Evolutionary conservation across 2,888 invertebrate genomes (phyloP), one percentile per base, ranked within the genome.

Genomic region (Atherix ibis): DNA sequence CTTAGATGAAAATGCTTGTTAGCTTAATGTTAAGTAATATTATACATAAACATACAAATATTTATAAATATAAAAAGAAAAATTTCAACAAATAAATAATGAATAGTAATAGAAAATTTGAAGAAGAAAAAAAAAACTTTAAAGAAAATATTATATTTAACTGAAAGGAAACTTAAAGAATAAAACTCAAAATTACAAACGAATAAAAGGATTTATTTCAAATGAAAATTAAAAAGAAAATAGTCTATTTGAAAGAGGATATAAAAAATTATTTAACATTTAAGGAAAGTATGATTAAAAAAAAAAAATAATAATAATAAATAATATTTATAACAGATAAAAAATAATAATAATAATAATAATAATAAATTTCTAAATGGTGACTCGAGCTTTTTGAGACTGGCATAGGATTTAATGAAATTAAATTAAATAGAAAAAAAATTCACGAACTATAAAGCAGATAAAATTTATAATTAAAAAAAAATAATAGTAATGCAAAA

Each of bases 301-400:
- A 18, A 15, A 22, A 18, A 12, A 30, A 16, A 30, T 10, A 33
- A 39, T 37, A 37, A 36, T 19, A 32, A 29, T 32, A 38, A 34
- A 37, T 40, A 22, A 22, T 39, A 27, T 32, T 38, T 43, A 39
- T 37, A 37, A 36, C 36, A 40, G 36, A 38, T 32, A 37, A 38
- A 37, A 43, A 43, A 37, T 42, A 40, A 42, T 38, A 40, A 38
- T 39, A 44, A 40, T 34, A 39, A 43, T 36, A 37, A 36, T 16
- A 41, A 43, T 19, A 36, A 39, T 34, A 43, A 45, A 45, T 39
- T 41, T 46, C 45, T 44, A 40, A 40, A 42, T 39, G 40, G 41
- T 45, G 43, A 58, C 58, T 60, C 60, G 60, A 61, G 62, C 60
- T 61, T 61, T 58, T 60, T 60, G 61, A 62, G 60, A 60, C 60